Conservation (phyloP, 2,888 invertebrate genomes). For the Copidosoma aretas region DNA sequence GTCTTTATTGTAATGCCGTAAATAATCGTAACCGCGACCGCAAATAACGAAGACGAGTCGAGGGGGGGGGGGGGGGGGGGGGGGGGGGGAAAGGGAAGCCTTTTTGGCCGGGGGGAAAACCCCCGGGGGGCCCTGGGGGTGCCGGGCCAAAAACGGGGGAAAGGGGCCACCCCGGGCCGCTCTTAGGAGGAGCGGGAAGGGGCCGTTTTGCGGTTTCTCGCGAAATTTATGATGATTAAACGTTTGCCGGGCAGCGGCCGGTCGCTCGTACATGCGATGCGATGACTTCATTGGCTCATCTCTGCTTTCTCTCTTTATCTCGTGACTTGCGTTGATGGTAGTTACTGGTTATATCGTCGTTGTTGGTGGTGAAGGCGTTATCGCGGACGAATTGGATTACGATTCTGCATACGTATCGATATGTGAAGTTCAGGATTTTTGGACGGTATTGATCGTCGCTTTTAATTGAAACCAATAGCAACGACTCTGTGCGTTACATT, state of each 20-base stretch:
- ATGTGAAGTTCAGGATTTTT: no score
- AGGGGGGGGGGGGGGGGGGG: no score
- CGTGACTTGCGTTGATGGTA: no score
- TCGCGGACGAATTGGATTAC: conserved; percentile 56
- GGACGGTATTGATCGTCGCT: no score
- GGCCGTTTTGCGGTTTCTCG: conserved; percentile 57
- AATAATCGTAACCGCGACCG: conserved; percentile 31
- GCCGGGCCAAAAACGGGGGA: not conserved
- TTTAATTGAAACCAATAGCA: no score
- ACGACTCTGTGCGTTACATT: no score
- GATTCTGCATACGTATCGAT: not conserved
- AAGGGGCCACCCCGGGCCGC: not conserved
- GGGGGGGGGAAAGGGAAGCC: conserved; percentile 26
- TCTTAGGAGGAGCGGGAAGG: conserved; percentile 26
- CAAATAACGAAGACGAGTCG: conserved; percentile 40
- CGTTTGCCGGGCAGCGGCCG: conserved; percentile 45
- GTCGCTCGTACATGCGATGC: conserved; percentile 37
- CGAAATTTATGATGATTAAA: conserved; percentile 63
- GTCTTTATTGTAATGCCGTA: conserved; percentile 36
- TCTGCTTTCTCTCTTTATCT: not conserved
- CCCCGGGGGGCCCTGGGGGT: not conserved
- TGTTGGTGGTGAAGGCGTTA: not conserved
- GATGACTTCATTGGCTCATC: conserved; percentile 55
- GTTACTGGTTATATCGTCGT: no score
- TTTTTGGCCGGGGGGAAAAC: conserved; percentile 34